These are phyloP conservation scores for Acestrorhynchus altus DNA, from an alignment of 2,797 vertebrate species.

Conservation along the genomic window DNA sequence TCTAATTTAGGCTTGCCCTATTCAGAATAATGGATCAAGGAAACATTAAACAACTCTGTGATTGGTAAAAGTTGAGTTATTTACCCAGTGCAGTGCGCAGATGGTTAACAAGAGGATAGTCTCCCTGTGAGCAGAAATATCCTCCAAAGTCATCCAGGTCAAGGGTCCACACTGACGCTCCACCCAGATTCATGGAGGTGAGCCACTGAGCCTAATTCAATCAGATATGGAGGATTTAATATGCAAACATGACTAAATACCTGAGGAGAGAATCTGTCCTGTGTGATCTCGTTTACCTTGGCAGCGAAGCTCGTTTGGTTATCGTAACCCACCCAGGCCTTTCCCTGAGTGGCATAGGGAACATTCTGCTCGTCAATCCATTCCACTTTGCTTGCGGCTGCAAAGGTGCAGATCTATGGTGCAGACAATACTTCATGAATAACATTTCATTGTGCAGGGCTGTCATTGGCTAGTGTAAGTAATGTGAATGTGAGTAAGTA, in stretches of 20 bases:
- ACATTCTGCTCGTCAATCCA: conserved; percentile 78
- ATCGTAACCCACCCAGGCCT: conserved; percentile 78
- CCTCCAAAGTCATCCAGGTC: conserved; percentile 83
- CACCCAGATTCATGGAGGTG: conserved; percentile 68
- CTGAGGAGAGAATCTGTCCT: background rate
- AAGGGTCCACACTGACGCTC: conserved; percentile 78
- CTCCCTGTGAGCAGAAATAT: conserved; percentile 68
- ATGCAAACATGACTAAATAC: background rate
- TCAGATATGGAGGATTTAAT: background rate
- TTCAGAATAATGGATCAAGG: background rate
- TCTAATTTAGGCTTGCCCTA: background rate
- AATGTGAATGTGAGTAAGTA: too few relatives aligned
- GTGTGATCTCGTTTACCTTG: conserved; percentile 69
- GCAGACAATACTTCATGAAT: conserved; percentile 2
- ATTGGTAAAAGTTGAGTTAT: background rate
- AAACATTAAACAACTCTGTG: background rate
- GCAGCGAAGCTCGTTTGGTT: conserved; percentile 68
- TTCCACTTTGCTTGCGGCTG: conserved; percentile 13
- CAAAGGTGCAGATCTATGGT: conserved; percentile 73
- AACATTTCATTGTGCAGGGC: background rate
- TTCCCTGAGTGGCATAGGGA: conserved; percentile 73
- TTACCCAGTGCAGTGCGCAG: conserved; percentile 75
- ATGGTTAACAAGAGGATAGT: conserved; percentile 77
- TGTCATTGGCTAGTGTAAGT: too few relatives aligned
- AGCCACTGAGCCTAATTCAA: conserved; percentile 73